A percentile compares a stretch with the other conserved stretches of the same genome.
Conservation (phyloP, 1,140 invertebrate genomes). For the Pectinophora gossypiella region DNA sequence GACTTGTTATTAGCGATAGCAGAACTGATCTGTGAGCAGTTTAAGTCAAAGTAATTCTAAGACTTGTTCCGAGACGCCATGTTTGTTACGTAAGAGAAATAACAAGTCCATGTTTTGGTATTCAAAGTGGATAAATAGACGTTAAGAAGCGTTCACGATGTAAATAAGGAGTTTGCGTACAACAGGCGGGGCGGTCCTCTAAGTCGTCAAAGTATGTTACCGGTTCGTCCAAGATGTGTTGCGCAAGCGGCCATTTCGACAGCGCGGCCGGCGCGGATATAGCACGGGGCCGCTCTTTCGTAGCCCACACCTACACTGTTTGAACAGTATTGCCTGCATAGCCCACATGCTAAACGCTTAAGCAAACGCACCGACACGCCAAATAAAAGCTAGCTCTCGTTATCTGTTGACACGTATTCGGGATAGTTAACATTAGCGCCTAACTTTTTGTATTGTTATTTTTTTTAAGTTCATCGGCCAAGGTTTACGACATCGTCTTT, state of each 20-base stretch:
- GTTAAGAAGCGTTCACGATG: neutral
- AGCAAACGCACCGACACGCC: conserved; percentile 34
- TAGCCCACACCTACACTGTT: conserved; percentile 55
- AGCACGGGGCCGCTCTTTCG: conserved; percentile 65
- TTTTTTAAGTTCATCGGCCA: conserved; percentile 3
- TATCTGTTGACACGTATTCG: conserved; percentile 26
- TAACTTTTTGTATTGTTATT: conserved; percentile 6
- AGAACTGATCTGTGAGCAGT: neutral
- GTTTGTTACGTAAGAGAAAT: neutral
- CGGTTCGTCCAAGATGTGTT: conserved; percentile 50
- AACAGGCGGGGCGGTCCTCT: neutral
- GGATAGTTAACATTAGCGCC: neutral
- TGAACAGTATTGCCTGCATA: conserved; percentile 44
- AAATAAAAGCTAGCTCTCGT: conserved; percentile 28
- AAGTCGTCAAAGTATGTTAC: conserved; percentile 43
- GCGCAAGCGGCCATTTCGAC: conserved; percentile 58
- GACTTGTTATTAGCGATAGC: conserved; percentile 18
- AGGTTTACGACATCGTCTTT: neutral
- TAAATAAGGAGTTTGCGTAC: neutral
- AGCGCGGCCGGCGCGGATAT: conserved; percentile 49
- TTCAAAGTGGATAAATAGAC: neutral
- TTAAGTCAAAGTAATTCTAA: neutral
- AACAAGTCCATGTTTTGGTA: neutral
- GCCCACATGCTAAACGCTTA: conserved; percentile 46
- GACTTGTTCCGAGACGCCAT: no score